Evolutionary conservation across 2,797 vertebrate genomes (phyloP).

Genomic region (Antrozous pallidus): DNA sequence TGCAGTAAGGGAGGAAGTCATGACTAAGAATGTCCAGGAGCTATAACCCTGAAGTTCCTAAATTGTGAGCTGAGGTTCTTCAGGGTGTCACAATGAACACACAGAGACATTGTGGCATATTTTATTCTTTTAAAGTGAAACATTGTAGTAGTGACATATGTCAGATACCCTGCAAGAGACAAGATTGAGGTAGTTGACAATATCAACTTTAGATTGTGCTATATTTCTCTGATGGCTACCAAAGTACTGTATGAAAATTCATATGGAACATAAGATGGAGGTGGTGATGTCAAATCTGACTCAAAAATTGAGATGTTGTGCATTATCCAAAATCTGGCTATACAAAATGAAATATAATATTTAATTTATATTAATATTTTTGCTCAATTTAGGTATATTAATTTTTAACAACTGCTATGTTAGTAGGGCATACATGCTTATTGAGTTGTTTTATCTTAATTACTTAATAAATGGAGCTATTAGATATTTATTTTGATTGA

Average conservation of each 20-base stretch:
- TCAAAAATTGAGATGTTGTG: not conserved
- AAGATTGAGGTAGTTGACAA: not conserved
- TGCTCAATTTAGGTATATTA: not conserved
- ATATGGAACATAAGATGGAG: not conserved
- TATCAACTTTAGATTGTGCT: not conserved
- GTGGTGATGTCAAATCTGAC: not conserved
- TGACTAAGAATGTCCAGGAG: not conserved
- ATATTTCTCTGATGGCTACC: not conserved
- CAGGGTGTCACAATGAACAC: not conserved
- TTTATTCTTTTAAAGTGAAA: conserved; percentile 33
- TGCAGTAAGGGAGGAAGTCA: not conserved
- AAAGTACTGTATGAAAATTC: not conserved
- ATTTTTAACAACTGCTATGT: not conserved
- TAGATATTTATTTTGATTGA: not conserved
- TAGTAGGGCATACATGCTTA: not conserved
- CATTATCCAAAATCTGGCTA: not conserved
- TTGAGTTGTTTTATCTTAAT: not conserved
- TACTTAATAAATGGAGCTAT: not conserved
- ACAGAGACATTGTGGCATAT: not conserved
- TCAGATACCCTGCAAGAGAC: not conserved
- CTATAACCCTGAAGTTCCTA: not conserved
- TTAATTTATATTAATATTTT: not conserved
- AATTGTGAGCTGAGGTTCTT: conserved; percentile 5
- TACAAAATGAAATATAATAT: conserved; percentile 17
- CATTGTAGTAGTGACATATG: not conserved